A percentile compares a stretch with the other conserved stretches of the same genome.
Conservation (phyloP, 2,797 vertebrate species). For the Cottoperca gobio region DNA sequence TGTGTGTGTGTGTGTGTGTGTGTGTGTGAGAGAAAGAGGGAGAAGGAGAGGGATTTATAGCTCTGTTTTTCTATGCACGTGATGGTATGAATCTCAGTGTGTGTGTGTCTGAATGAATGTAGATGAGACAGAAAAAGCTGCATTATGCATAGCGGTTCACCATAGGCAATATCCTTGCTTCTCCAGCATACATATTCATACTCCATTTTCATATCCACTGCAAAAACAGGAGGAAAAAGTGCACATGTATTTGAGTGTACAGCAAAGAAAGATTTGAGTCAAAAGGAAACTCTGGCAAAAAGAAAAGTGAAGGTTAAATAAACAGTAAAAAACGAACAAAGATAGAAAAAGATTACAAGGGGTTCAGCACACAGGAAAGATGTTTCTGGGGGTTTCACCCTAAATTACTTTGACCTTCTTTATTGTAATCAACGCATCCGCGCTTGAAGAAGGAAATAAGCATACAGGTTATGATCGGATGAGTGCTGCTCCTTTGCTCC, state of each 20-base stretch:
- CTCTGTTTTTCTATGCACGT: constrained; percentile 69
- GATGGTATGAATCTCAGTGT: constrained; percentile 65
- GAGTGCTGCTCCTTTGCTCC: constrained; percentile 57
- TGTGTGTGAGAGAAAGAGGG: constrained; percentile 53
- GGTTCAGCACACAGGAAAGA: constrained; percentile 25
- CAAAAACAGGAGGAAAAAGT: constrained; percentile 62
- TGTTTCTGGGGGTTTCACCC: constrained; percentile 45
- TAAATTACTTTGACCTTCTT: constrained; percentile 65
- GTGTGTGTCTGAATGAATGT: constrained; percentile 72
- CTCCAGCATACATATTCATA: constrained; percentile 84
- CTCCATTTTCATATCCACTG: constrained; percentile 79
- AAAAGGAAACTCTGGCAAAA: constrained; percentile 29
- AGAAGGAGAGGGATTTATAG: constrained; percentile 65
- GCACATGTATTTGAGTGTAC: constrained; percentile 66
- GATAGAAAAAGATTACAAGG: constrained; percentile 22
- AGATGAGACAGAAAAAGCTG: constrained; percentile 85
- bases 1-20: constrained; percentile 59
- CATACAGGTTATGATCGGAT: constrained; percentile 62
- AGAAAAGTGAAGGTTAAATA: constrained; percentile 42
- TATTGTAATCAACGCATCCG: constrained; percentile 60
- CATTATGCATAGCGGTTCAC: constrained; percentile 86
- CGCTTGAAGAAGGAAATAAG: constrained; percentile 62
- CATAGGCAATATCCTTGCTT: constrained; percentile 84
- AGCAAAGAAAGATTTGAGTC: constrained; percentile 54
- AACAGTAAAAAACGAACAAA: constrained; percentile 8